These are phyloP conservation scores for Tricholaema leucomelas DNA, from an alignment of 2,113 vertebrate species.

Conservation along the genomic window DNA sequence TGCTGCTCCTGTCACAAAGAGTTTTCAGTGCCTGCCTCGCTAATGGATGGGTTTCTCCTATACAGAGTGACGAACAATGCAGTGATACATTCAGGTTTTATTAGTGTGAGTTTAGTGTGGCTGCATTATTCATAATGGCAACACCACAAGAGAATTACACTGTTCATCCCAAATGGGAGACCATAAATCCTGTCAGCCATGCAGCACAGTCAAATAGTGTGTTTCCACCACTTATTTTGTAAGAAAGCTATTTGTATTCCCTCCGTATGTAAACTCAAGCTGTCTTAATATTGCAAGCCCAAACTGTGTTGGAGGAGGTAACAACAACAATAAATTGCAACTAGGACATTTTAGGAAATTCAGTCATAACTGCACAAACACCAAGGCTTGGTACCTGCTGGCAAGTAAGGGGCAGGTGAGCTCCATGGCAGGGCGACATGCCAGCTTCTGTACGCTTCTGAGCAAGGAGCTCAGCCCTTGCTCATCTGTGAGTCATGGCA, in stretches of 20 bases:
- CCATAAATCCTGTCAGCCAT: slow-evolving; percentile 7
- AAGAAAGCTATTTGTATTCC: slow-evolving; percentile 50
- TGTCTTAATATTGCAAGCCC: slow-evolving; percentile 54
- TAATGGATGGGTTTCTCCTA: slow-evolving; percentile 52
- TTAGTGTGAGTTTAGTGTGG: slow-evolving; percentile 26
- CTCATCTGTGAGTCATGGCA: rapidly evolving
- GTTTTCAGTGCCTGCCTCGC: slow-evolving; percentile 28
- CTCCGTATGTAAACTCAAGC: slow-evolving; percentile 57
- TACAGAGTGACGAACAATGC: not conserved
- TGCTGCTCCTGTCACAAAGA: slow-evolving; percentile 22
- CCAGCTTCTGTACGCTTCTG: rapidly evolving
- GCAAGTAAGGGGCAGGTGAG: not conserved
- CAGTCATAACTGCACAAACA: rapidly evolving
- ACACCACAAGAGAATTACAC: not conserved
- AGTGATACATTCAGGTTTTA: slow-evolving; percentile 43
- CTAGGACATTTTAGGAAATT: not conserved
- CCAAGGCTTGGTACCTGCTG: rapidly evolving
- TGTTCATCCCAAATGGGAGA: not conserved
- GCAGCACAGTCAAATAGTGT: not conserved
- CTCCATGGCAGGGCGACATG: rapidly evolving
- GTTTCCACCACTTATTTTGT: slow-evolving; percentile 53
- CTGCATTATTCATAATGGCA: slow-evolving; percentile 2
- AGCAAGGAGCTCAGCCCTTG: not conserved
- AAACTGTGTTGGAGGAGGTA: slow-evolving; percentile 58
- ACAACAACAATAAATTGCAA: slow-evolving; percentile 26